These are phyloP conservation scores for Catalaphyllia jardinei DNA, from an alignment of 64 coral and sea anemone genomes.

Conservation along the genomic window DNA sequence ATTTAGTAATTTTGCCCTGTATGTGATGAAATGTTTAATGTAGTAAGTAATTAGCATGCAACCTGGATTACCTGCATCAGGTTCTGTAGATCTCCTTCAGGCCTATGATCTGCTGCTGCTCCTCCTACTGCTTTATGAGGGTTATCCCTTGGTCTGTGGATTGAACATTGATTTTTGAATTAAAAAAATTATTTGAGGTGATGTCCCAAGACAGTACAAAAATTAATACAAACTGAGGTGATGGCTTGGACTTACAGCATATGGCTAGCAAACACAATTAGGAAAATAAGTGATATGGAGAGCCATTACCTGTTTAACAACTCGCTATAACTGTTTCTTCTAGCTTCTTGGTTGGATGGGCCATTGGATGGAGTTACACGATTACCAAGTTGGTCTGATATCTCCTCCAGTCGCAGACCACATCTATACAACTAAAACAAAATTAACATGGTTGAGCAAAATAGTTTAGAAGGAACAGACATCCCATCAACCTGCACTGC, in stretches of 20 bases:
- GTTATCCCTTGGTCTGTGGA: conserved; percentile 14
- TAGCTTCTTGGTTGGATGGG: background rate
- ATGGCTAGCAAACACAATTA: too few species aligned
- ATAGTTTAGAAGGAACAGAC: too few species aligned
- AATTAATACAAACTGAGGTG: too few species aligned
- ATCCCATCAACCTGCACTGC: too few species aligned
- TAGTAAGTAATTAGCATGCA: background rate
- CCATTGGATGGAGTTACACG: background rate
- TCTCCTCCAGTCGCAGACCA: conserved; percentile 85
- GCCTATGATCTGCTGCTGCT: background rate
- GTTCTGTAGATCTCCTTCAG: conserved; percentile 24
- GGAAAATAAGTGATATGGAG: background rate
- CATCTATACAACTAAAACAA: conserved; percentile 70
- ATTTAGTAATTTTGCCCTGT: too few species aligned
- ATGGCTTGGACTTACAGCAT: too few species aligned
- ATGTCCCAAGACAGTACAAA: too few species aligned
- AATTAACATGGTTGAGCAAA: background rate
- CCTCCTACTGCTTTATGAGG: background rate
- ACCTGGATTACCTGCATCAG: conserved; percentile 20
- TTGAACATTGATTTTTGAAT: background rate
- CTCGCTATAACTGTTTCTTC: conserved; percentile 34
- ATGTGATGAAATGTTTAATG: too few species aligned
- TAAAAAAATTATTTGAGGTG: too few species aligned
- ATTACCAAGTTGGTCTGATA: conserved; percentile 76
- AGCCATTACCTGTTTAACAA: conserved; percentile 21